Evolutionary conservation across 2,797 vertebrate genomes (phyloP), one percentile per base, ranked within the genome.

Genomic region (Atherinosoma microstoma): DNA sequence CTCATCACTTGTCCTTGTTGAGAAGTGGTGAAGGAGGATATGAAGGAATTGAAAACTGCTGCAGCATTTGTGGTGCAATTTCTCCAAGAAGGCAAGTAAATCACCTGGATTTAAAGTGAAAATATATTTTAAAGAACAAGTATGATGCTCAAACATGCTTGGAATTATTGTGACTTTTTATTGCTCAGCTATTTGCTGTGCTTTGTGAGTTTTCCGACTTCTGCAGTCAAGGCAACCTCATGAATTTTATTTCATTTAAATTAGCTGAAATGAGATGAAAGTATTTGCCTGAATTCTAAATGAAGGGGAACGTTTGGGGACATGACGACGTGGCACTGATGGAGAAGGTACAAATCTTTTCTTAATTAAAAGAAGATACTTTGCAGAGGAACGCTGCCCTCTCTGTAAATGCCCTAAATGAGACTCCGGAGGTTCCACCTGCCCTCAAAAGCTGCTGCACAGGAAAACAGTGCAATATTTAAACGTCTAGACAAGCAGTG

Each of bases 321-420:
- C 57, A 67, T 11, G n/a, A 70, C 47, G 27, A 64, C 67, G 29
- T 24, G 29, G 63, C 54, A 27, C 12, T 79, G 69, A 75, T 70
- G 73, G 70, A 84, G 47, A 70, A 58, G 68, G 67, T 51, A 58
- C 42, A 74, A 70, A 73, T 83, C 54, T 59, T 63, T 57, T 45
- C 54, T 81, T 79, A 80, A 87, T 86, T 86, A 85, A 83, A 87
- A 87, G 56, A 34, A 70, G 61, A 64, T 49, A 32, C 60, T 65
- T 34, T 79, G 27, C 66, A 6, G 42, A 38, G 64, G 49, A 64
- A 63, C 62, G 22, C 34, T 69, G 67, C 57, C 66, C 40, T 73
- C 45, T 13, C 27, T 67, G 40, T 81, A 75, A 84, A 80, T 51
- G 57, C 42, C 61, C 73, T 75, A 67, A 3, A 35, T 40, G 68